Percentiles rank a stretch among this genome's conserved stretches.
phyloP scores from a whole-genome alignment of 37 sponge, comb jelly and placozoan species.

The Cliona cf. orientalis region DNA sequence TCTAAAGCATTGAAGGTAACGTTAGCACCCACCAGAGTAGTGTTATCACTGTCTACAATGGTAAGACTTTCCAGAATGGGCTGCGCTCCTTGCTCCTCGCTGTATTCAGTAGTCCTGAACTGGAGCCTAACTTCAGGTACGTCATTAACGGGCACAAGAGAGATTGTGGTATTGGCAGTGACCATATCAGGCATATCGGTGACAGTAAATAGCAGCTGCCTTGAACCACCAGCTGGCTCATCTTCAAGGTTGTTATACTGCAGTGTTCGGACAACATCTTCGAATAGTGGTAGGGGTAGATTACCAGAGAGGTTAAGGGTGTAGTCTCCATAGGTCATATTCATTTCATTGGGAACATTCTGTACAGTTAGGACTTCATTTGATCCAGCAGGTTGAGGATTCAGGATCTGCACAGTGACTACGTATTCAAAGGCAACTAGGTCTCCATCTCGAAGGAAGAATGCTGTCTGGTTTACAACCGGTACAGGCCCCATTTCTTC shows the following conservation, averaged over 20 bases:
- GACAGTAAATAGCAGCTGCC: conserved; percentile 26
- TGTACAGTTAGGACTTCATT: conserved; percentile 58
- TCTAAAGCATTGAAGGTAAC: conserved; percentile 42
- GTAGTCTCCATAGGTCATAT: neutral
- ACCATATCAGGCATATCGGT: conserved; percentile 16
- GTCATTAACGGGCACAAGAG: conserved; percentile 50
- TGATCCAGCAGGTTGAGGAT: conserved; percentile 33
- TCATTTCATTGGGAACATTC: conserved; percentile 50
- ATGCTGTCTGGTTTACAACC: conserved; percentile 38
- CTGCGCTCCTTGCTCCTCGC: conserved; percentile 47
- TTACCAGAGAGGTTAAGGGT: conserved; percentile 43
- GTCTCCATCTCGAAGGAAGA: conserved; percentile 77
- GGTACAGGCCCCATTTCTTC: conserved; percentile 68
- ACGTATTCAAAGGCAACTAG: conserved; percentile 53
- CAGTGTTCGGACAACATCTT: conserved; percentile 48
- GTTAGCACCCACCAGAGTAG: conserved; percentile 35
- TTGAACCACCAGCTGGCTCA: conserved; percentile 39
- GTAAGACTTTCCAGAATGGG: neutral
- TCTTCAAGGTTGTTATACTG: conserved; percentile 69
- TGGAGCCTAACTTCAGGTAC: conserved; percentile 21
- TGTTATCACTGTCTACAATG: conserved; percentile 62
- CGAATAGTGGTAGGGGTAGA: conserved; percentile 22
- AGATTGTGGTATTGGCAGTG: conserved; percentile 17
- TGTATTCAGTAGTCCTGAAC: conserved; percentile 25
- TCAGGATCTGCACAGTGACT: conserved; percentile 32